These are phyloP conservation scores for Climacteris rufus DNA, from an alignment of 2,113 vertebrate genomes.

Conservation along the genomic window DNA sequence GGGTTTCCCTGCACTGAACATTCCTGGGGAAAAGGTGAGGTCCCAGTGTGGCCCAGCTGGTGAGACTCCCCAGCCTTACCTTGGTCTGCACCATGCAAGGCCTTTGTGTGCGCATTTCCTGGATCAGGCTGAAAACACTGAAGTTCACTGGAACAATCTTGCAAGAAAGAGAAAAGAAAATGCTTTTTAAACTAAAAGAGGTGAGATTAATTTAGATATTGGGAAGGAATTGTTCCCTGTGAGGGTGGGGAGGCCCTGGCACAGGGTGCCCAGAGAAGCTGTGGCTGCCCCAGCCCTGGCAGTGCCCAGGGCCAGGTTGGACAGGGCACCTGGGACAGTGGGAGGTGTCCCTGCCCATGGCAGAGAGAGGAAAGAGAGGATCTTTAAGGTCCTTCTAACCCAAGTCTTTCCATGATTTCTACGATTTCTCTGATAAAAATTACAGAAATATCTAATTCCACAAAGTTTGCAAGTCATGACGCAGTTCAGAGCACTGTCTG, in stretches of 20 bases:
- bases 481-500: background rate
- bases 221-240: background rate
- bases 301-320: background rate
- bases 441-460: background rate
- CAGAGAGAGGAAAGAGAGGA: background rate
- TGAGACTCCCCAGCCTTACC: conserved; percentile 48
- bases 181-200: background rate
- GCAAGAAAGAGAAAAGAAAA: background rate
- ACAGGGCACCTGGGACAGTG: rapidly evolving
- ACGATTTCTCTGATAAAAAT: background rate
- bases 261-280: background rate
- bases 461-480: rapidly evolving
- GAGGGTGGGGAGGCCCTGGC: background rate
- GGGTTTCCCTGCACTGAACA: background rate
- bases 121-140: conserved; percentile 83
- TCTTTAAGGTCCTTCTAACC: background rate
- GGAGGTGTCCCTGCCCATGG: background rate
- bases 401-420: background rate
- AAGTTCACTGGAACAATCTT: conserved; percentile 89
- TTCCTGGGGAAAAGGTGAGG: background rate
- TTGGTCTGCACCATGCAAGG: conserved; percentile 94
- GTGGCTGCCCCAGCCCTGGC: background rate
- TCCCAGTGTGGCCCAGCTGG: rapidly evolving
- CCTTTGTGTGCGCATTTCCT: conserved; percentile 92
- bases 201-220: background rate